Conservation (phyloP, 2,888 invertebrate genomes). For the Schizaphis graminum region DNA sequence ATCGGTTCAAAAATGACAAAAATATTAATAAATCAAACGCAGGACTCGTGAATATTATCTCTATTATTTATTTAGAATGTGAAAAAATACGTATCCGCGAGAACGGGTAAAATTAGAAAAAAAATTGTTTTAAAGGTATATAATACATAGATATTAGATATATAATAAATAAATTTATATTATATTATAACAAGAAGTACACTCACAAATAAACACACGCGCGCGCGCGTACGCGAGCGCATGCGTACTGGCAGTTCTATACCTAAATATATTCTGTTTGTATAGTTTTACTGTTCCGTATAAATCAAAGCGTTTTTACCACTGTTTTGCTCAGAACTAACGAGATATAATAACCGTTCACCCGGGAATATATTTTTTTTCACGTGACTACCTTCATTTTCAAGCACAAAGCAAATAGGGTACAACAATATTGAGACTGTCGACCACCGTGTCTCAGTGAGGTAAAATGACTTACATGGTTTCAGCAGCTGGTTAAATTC, state of each 20-base stretch:
- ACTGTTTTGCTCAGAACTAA: slow-evolving; percentile 50
- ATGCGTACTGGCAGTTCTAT: not conserved
- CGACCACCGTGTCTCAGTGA: not conserved
- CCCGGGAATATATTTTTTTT: not conserved
- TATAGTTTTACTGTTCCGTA: not conserved
- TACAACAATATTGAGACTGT: not conserved
- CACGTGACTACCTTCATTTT: not conserved
- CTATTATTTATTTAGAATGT: not conserved
- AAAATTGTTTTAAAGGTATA: not conserved
- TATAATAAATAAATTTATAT: not conserved
- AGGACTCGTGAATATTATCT: not conserved
- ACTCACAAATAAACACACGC: not conserved
- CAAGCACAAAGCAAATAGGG: slow-evolving; percentile 1
- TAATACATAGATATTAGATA: not conserved
- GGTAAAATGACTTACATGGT: not conserved
- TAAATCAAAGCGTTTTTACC: slow-evolving; percentile 52
- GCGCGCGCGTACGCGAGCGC: not conserved
- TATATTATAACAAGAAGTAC: not conserved
- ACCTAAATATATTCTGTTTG: not conserved
- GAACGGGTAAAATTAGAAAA: not conserved
- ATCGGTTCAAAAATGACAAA: not conserved
- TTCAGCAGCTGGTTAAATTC: not conserved
- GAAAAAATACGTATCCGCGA: not conserved
- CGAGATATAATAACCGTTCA: slow-evolving; percentile 25
- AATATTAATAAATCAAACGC: not conserved